A percentile compares a stretch with the other conserved stretches of the same genome.
These are phyloP conservation scores for Chromobotia macracanthus DNA, from an alignment of 2,797 vertebrate species.

Conservation along the genomic window DNA sequence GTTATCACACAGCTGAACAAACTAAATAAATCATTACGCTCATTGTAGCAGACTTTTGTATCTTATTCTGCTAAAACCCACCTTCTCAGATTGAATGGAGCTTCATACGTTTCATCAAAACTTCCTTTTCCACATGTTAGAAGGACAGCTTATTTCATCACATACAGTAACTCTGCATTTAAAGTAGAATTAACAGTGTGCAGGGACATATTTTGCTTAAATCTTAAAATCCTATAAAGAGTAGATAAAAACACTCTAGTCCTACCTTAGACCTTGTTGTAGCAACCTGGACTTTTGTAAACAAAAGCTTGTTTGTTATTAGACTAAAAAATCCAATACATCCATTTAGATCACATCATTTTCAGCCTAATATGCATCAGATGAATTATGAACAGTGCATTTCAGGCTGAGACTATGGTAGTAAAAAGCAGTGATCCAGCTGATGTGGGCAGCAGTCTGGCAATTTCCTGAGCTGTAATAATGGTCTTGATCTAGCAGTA, in stretches of 20 bases:
- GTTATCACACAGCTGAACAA: neutral
- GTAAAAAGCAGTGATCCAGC: neutral
- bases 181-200: no score
- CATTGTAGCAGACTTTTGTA: neutral
- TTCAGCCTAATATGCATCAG: neutral
- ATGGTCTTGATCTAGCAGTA: constrained; percentile 33
- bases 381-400: neutral
- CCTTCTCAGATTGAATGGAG: neutral
- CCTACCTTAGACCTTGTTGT: no score
- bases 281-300: no score
- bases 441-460: constrained; percentile 13
- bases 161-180: no score
- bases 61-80: neutral
- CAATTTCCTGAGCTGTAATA: constrained; percentile 32
- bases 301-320: no score
- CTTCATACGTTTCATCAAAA: no score
- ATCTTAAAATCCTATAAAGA: no score
- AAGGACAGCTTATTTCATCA: no score
- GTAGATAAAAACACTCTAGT: no score
- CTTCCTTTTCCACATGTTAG: no score
- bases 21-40: neutral
- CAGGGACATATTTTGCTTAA: no score
- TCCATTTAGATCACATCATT: neutral
- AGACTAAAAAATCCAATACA: neutral
- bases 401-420: neutral